These are phyloP conservation scores for Synanthedon andrenaeformis DNA, from an alignment of 2,888 invertebrate species.

Conservation along the genomic window DNA sequence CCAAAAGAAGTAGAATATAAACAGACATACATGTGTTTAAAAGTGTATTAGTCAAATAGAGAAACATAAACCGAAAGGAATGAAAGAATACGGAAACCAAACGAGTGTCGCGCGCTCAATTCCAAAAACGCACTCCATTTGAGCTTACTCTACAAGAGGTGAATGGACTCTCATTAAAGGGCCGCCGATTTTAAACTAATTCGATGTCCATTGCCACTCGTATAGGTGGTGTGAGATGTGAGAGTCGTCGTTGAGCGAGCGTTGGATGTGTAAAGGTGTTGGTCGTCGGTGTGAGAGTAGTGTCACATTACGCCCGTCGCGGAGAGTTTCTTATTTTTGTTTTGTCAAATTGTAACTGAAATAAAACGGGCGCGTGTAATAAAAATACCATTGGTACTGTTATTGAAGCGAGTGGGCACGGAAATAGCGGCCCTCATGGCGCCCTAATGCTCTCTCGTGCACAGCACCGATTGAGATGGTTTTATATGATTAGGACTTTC, in stretches of 20 bases:
- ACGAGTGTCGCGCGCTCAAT: slow-evolving; percentile 31
- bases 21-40: too few species aligned
- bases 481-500: too few species aligned
- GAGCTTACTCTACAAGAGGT: slow-evolving; percentile 31
- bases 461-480: slow-evolving; percentile 6
- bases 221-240: not conserved
- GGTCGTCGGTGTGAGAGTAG: slow-evolving; percentile 7
- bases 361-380: slow-evolving; percentile 63
- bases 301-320: slow-evolving; percentile 27
- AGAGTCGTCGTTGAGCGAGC: not conserved
- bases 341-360: slow-evolving; percentile 70
- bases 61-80: not conserved
- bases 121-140: slow-evolving; percentile 52
- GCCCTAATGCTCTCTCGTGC: slow-evolving; percentile 2
- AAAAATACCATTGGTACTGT: slow-evolving; percentile 64
- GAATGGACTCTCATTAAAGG: slow-evolving; percentile 66
- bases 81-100: slow-evolving; percentile 44
- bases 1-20: too few species aligned
- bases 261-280: not conserved
- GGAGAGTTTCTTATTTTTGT: slow-evolving; percentile 63
- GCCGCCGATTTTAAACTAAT: slow-evolving; percentile 40
- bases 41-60: too few species aligned
- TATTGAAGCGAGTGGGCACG: slow-evolving; percentile 44
- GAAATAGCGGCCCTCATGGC: slow-evolving; percentile 41
- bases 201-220: slow-evolving; percentile 24